Percentiles rank a stretch among this genome's conserved stretches.
Evolutionary conservation across 2,113 vertebrate genomes (phyloP).

Genomic region (Pelusios castaneus): DNA sequence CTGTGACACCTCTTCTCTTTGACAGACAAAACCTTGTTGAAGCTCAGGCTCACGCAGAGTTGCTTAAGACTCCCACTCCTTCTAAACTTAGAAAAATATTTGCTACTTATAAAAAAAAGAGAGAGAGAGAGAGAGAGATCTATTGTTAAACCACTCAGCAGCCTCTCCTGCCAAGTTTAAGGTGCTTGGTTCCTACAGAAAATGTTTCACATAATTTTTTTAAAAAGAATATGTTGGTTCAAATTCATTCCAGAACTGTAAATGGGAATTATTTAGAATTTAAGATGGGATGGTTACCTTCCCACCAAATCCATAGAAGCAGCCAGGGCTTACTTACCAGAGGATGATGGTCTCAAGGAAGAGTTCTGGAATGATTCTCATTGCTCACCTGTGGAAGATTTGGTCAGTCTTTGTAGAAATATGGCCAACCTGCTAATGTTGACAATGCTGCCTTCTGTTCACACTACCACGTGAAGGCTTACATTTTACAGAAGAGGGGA

Average conservation of each 20-base stretch:
- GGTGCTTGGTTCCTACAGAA: not conserved
- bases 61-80: slow-evolving; percentile 30
- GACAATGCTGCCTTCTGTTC: not conserved
- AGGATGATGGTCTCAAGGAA: not conserved
- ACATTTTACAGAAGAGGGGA: not conserved
- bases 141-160: not conserved
- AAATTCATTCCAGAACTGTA: not conserved
- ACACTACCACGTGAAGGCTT: not conserved
- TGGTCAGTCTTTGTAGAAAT: not conserved
- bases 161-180: not conserved
- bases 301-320: not conserved
- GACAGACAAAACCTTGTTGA: slow-evolving; percentile 45
- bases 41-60: not conserved
- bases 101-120: not conserved
- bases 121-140: not conserved
- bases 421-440: not conserved
- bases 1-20: slow-evolving; percentile 4
- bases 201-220: not conserved
- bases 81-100: slow-evolving; percentile 17
- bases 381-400: not conserved
- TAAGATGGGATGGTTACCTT: too few relatives aligned
- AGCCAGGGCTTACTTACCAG: not conserved
- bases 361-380: not conserved
- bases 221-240: not conserved
- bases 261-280: not conserved